A percentile compares a stretch with the other conserved stretches of the same genome.
phyloP scores from a whole-genome alignment of 2,888 invertebrate genomes.

The Archips xylosteana region DNA sequence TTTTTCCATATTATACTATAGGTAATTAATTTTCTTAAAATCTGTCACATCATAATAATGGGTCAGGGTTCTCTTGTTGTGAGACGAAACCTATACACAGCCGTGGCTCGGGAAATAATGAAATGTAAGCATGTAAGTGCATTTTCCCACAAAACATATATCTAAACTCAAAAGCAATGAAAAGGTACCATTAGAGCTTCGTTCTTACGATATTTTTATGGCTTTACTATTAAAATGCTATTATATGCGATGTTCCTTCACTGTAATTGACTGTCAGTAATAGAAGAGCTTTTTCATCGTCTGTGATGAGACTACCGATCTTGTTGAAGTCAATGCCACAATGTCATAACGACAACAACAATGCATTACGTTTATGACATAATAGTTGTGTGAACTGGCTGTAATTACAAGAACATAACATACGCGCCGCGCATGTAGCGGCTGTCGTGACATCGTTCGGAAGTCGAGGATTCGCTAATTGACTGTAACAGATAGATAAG shows the following conservation, averaged over 20 bases:
- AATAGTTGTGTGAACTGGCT: conserved; percentile 51
- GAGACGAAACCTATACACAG: no score
- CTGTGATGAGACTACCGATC: conserved; percentile 11
- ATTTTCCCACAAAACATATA: no score
- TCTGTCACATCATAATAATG: no score
- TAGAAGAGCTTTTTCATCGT: background rate
- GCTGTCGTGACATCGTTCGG: conserved; percentile 63
- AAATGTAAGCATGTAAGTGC: no score
- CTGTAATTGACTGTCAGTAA: conserved; percentile 7
- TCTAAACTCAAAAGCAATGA: background rate
- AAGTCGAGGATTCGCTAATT: conserved; percentile 78
- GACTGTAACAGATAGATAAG: conserved; percentile 78
- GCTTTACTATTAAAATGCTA: background rate
- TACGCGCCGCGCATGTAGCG: conserved; percentile 67
- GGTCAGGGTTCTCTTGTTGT: no score
- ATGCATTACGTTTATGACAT: conserved; percentile 49
- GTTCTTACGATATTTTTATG: background rate
- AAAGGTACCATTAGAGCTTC: background rate
- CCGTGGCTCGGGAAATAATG: no score
- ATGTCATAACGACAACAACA: conserved; percentile 40
- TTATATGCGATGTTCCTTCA: background rate
- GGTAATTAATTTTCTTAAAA: no score
- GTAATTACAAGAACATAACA: conserved; percentile 60
- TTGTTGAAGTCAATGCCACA: background rate
- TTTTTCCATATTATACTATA: no score